phyloP scores from a whole-genome alignment of 2,113 vertebrate genomes.

The Phylloscopus whistleri region DNA sequence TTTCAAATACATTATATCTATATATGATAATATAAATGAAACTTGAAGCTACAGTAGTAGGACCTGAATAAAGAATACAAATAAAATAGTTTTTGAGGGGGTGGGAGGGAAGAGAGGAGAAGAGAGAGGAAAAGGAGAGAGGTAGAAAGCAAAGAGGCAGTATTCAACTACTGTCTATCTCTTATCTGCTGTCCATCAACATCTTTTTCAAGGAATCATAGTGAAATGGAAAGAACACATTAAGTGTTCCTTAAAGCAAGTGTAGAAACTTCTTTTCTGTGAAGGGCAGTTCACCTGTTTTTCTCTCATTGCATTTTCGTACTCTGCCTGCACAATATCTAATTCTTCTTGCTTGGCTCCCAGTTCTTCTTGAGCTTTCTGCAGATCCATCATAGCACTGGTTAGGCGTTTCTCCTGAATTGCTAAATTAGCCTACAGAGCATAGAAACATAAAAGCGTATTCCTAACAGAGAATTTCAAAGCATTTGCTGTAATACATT shows the following conservation, averaged over 20 bases:
- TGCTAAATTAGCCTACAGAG: conserved; percentile 80
- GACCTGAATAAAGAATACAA: not conserved
- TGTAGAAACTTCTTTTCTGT: not conserved
- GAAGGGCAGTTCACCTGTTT: conserved; percentile 77
- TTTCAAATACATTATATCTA: not conserved
- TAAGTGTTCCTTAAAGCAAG: not conserved
- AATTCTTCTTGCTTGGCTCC: conserved; percentile 83
- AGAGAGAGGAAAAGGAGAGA: not conserved
- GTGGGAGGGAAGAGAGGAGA: not conserved
- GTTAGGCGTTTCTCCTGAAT: conserved; percentile 81
- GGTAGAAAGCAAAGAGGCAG: not conserved
- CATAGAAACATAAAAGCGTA: not conserved
- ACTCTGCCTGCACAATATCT: conserved; percentile 80
- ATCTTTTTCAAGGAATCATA: not conserved
- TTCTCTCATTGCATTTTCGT: conserved; percentile 80
- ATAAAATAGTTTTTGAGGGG: not conserved
- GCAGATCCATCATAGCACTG: conserved; percentile 80
- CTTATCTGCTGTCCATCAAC: not conserved
- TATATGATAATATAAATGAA: not conserved
- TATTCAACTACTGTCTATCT: not conserved
- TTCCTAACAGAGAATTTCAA: not conserved
- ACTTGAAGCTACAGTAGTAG: not conserved
- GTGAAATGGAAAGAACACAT: not conserved
- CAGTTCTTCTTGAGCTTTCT: conserved; percentile 83
- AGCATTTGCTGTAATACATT: not conserved